phyloP scores from a whole-genome alignment of 2,113 vertebrate genomes.

The Physeter macrocephalus region DNA sequence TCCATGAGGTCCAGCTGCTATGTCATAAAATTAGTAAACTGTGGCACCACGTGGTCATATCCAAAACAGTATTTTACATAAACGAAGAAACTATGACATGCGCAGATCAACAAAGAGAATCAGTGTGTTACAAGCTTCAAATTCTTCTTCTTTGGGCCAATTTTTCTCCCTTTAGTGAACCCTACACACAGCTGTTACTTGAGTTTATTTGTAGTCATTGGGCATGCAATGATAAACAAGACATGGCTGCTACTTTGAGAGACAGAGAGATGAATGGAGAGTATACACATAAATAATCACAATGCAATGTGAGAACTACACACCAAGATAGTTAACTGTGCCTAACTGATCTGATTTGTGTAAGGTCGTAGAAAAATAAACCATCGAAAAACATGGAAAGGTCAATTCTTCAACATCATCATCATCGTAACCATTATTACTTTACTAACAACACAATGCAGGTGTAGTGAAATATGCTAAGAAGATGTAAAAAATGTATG shows the following conservation, averaged over 20 bases:
- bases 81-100: background rate
- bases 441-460: background rate
- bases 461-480: background rate
- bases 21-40: background rate
- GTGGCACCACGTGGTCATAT: background rate
- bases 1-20: background rate
- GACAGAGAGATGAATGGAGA: background rate
- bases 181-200: background rate
- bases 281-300: background rate
- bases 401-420: background rate
- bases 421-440: background rate
- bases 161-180: background rate
- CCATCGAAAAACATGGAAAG: background rate
- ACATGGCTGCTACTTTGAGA: background rate
- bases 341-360: background rate
- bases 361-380: background rate
- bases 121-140: background rate
- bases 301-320: background rate
- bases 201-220: background rate
- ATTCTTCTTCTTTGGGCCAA: background rate
- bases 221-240: background rate
- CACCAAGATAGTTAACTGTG: background rate
- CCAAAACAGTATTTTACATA: background rate
- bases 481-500: background rate
- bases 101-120: background rate